Percentiles rank a stretch among this genome's conserved stretches.
These are phyloP conservation scores for Malurus melanocephalus DNA, from an alignment of 2,113 vertebrate genomes.

Conservation along the genomic window DNA sequence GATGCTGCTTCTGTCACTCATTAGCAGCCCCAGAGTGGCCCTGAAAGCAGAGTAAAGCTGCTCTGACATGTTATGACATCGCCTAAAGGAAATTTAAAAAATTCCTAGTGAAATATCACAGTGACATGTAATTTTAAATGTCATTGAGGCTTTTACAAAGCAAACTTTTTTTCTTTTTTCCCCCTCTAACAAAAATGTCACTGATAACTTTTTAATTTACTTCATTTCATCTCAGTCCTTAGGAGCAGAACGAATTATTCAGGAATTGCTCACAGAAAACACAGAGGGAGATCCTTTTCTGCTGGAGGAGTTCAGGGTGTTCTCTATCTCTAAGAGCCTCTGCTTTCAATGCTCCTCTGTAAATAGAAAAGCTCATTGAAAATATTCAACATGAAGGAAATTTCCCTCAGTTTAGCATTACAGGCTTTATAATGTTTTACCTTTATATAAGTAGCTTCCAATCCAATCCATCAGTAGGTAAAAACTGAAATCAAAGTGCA, in stretches of 20 bases:
- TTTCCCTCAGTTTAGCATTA: neutral
- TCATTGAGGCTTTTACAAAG: conserved; percentile 25
- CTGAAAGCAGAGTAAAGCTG: neutral
- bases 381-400: too few species aligned
- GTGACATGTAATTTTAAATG: conserved; percentile 48
- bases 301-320: neutral
- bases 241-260: neutral
- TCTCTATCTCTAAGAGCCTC: neutral
- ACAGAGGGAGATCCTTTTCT: neutral
- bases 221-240: conserved; percentile 10
- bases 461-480: neutral
- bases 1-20: neutral
- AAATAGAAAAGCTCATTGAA: neutral
- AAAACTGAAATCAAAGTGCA: neutral
- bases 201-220: conserved; percentile 44
- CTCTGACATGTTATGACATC: conserved; percentile 45
- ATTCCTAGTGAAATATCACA: neutral
- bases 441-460: neutral
- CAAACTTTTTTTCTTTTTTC: neutral
- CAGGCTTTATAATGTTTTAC: neutral
- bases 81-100: neutral
- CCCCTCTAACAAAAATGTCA: neutral
- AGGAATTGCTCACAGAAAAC: neutral
- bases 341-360: neutral
- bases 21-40: neutral